Percentiles rank a stretch among this genome's conserved stretches.
These are phyloP conservation scores for Latrodectus elegans DNA, from an alignment of 2,888 invertebrate genomes.

Conservation along the genomic window DNA sequence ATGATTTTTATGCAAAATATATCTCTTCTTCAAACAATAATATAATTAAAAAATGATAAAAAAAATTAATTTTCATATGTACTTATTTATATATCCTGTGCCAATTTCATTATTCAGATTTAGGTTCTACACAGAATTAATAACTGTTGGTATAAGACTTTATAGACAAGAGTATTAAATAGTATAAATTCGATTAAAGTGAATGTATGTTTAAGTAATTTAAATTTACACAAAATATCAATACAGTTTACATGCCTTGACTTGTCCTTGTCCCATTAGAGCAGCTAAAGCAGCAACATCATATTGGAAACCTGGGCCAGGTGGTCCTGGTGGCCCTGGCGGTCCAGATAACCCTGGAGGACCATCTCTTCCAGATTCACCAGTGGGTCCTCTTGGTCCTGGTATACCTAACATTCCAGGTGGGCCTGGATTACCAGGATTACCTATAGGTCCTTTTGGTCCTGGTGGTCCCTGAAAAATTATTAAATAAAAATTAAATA, in stretches of 20 bases:
- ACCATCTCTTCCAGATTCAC: conserved; percentile 82
- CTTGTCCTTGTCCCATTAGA: conserved; percentile 80
- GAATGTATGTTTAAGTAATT: too few relatives aligned
- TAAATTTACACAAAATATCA: too few relatives aligned
- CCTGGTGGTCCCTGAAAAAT: conserved; percentile 77
- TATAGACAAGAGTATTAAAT: too few relatives aligned
- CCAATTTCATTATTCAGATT: too few relatives aligned
- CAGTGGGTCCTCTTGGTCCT: conserved; percentile 76
- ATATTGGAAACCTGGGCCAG: conserved; percentile 87
- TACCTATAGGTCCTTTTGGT: conserved; percentile 75
- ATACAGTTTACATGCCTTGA: conserved; percentile 72
- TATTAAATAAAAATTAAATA: background rate
- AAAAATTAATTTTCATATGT: too few relatives aligned
- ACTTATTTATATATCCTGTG: too few relatives aligned
- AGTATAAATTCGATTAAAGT: too few relatives aligned
- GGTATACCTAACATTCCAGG: conserved; percentile 47
- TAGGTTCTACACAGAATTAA: too few relatives aligned
- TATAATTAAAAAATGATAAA: too few relatives aligned
- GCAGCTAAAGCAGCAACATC: conserved; percentile 88
- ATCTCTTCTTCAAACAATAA: too few relatives aligned
- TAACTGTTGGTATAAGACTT: too few relatives aligned
- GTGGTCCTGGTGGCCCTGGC: conserved; percentile 86
- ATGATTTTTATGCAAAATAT: too few relatives aligned
- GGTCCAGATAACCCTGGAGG: conserved; percentile 80
- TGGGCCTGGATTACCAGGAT: conserved; percentile 64